Percentiles rank a stretch among this genome's conserved stretches.
phyloP scores from a whole-genome alignment of 2,797 vertebrate genomes.

The Gouania willdenowi region DNA sequence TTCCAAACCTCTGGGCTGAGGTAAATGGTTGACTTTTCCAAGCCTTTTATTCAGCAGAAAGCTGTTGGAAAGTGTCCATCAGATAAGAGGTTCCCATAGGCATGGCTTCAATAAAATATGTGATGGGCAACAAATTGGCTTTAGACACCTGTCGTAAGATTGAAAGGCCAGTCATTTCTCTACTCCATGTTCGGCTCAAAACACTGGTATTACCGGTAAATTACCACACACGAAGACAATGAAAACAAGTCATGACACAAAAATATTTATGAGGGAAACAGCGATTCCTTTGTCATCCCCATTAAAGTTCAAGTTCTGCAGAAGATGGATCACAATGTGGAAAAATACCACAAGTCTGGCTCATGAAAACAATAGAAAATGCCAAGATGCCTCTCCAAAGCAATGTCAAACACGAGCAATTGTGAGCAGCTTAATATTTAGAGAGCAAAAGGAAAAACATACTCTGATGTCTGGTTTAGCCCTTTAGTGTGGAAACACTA shows the following conservation, averaged over 20 bases:
- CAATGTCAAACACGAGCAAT: constrained; percentile 1
- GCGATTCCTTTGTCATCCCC: background rate
- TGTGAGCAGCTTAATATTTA: constrained; percentile 4
- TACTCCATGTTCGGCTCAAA: constrained; percentile 34
- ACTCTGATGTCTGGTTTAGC: constrained; percentile 17
- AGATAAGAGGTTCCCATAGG: constrained; percentile 74
- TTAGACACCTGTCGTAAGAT: constrained; percentile 61
- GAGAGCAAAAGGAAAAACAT: constrained; percentile 2
- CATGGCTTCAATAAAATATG: constrained; percentile 68
- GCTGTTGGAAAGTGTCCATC: constrained; percentile 78
- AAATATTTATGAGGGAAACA: constrained; percentile 2
- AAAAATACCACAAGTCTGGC: background rate
- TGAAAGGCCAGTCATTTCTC: constrained; percentile 52
- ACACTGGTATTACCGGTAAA: constrained; percentile 18
- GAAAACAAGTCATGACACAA: constrained; percentile 5
- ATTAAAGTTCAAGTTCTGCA: background rate
- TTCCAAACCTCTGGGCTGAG: constrained; percentile 71
- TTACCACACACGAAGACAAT: constrained; percentile 19
- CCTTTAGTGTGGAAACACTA: no score
- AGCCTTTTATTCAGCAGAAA: constrained; percentile 77
- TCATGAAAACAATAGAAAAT: constrained; percentile 1
- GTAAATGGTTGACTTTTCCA: constrained; percentile 76
- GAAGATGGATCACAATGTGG: background rate
- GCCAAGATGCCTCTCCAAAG: background rate
- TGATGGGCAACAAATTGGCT: constrained; percentile 65